Evolutionary conservation across 1,140 invertebrate genomes (phyloP).

Genomic region (Cotesia glomerata): DNA sequence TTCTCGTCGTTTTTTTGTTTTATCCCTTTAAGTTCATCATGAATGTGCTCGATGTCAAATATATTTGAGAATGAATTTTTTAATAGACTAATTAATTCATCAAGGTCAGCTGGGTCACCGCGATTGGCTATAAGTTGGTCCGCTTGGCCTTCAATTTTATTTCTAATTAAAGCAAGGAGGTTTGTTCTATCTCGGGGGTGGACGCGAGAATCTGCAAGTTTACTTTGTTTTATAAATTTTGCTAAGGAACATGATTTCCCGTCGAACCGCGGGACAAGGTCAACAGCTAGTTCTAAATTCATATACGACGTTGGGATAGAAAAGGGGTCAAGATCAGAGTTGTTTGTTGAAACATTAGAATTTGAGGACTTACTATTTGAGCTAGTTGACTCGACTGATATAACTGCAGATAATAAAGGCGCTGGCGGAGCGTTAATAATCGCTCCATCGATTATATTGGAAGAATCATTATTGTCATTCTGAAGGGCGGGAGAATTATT

Average conservation of each 20-base stretch:
- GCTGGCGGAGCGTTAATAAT: too few species aligned
- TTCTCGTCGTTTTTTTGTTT: neutral
- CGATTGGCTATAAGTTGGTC: neutral
- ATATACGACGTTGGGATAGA: too few species aligned
- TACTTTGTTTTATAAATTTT: constrained; percentile 18
- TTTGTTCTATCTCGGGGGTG: neutral
- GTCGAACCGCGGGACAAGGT: constrained; percentile 9
- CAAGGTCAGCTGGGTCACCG: neutral
- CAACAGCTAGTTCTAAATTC: neutral
- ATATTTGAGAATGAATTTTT: neutral
- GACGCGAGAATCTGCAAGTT: constrained; percentile 2
- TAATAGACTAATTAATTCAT: neutral
- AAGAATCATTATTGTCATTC: too few species aligned
- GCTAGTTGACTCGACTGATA: too few species aligned
- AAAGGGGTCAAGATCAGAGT: too few species aligned
- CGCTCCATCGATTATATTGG: too few species aligned
- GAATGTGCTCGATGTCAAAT: neutral
- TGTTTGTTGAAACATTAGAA: too few species aligned
- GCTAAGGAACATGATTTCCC: neutral
- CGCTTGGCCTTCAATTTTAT: constrained; percentile 6
- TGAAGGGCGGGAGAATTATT: too few species aligned
- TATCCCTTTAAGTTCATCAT: neutral
- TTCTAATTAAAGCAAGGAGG: neutral
- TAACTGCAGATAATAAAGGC: too few species aligned
- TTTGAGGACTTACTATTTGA: too few species aligned